A percentile compares a stretch with the other conserved stretches of the same genome.
Evolutionary conservation across 2,113 vertebrate genomes (phyloP).

Genomic region (Chaenocephalus aceratus): DNA sequence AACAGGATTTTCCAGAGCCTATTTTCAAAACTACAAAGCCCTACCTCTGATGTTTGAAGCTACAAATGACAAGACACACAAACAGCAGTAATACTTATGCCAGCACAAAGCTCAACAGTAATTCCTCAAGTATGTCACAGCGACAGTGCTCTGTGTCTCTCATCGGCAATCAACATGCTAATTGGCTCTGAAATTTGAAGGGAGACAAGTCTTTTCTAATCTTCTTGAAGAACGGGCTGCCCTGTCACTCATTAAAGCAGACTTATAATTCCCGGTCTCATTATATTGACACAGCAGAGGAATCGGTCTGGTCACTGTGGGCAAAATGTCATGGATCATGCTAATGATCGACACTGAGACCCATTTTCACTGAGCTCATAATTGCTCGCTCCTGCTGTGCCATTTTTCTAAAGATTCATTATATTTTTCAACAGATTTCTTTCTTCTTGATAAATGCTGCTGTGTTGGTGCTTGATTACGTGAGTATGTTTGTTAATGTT

Average conservation of each 20-base stretch:
- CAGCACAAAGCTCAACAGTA: slow-evolving; percentile 3
- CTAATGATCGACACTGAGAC: slow-evolving; percentile 52
- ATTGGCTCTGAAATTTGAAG: slow-evolving; percentile 52
- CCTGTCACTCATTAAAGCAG: slow-evolving; percentile 66
- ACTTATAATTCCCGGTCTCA: slow-evolving; percentile 42
- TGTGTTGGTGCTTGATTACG: slow-evolving; percentile 1
- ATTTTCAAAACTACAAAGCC: neutral
- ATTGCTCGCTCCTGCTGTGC: slow-evolving; percentile 55
- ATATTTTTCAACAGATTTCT: slow-evolving; percentile 9
- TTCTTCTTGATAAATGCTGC: slow-evolving; percentile 25
- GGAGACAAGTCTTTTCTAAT: slow-evolving; percentile 47
- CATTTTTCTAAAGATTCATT: slow-evolving; percentile 56
- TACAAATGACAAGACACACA: slow-evolving; percentile 23
- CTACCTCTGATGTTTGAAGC: slow-evolving; percentile 17
- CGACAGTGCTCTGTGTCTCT: slow-evolving; percentile 20
- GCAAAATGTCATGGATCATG: slow-evolving; percentile 63
- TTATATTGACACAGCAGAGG: slow-evolving; percentile 52
- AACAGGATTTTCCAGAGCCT: neutral
- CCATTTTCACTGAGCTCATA: slow-evolving; percentile 49
- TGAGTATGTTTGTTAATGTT: slow-evolving; percentile 29
- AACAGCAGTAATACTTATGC: slow-evolving; percentile 25
- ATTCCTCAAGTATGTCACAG: slow-evolving; percentile 39
- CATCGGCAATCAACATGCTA: slow-evolving; percentile 52
- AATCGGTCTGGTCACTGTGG: slow-evolving; percentile 41
- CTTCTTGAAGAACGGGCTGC: slow-evolving; percentile 39